Evolutionary conservation across 2,113 vertebrate species (phyloP).

Genomic region (Psittacus erithacus): DNA sequence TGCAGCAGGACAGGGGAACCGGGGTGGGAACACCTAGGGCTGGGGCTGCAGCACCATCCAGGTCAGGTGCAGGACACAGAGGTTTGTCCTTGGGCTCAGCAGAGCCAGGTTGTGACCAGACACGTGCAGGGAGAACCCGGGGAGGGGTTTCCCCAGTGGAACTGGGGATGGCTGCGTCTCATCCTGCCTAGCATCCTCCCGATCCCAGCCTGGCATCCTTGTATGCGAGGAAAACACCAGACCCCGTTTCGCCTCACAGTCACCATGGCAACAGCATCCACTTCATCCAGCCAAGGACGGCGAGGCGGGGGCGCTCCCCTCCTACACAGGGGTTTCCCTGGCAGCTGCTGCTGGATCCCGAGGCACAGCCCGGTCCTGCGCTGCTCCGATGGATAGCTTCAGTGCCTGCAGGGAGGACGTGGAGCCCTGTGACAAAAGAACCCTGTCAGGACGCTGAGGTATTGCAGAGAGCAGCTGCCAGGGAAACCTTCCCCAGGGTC

Average conservation of each 20-base stretch:
- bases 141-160: background rate
- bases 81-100: background rate
- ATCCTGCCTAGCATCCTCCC: background rate
- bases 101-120: background rate
- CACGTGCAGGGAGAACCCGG: accelerated
- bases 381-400: background rate
- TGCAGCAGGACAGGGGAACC: background rate
- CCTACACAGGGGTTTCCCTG: background rate
- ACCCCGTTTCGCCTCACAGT: background rate
- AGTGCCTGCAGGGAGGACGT: accelerated
- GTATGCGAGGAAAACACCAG: background rate
- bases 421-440: background rate
- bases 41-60: accelerated
- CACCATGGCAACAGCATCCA: conserved; percentile 50
- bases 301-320: background rate
- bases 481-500: background rate
- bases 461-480: background rate
- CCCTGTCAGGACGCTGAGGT: background rate
- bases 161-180: accelerated
- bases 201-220: background rate
- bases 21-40: background rate
- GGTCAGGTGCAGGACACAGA: background rate
- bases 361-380: accelerated
- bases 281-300: background rate
- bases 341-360: background rate